Conservation (phyloP, 1,140 invertebrate species). For the Mamestra configurata region DNA sequence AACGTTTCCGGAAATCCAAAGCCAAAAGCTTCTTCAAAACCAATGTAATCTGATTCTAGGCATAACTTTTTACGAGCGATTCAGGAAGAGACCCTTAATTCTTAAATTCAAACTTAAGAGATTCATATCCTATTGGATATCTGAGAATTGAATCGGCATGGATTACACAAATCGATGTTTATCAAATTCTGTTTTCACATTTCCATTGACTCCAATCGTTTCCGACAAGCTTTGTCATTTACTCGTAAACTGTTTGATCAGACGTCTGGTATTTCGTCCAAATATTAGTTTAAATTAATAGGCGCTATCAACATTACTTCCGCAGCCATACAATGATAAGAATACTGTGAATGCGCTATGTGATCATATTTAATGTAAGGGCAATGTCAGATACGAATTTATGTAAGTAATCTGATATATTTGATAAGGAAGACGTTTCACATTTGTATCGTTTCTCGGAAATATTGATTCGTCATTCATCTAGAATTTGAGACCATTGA, state of each 20-base stretch:
- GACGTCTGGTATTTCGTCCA: constrained; percentile 30
- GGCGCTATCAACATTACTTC: constrained; percentile 50
- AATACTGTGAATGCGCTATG: constrained; percentile 63
- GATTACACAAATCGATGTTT: background rate
- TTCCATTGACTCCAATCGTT: constrained; percentile 1
- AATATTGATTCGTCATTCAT: constrained; percentile 30
- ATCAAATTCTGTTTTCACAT: background rate
- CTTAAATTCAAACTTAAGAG: too few species aligned
- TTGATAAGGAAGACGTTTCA: constrained; percentile 67
- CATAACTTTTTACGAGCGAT: too few species aligned
- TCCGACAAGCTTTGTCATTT: constrained; percentile 42
- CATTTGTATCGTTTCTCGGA: constrained; percentile 47
- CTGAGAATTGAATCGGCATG: background rate
- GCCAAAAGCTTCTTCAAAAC: too few species aligned
- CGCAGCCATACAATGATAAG: constrained; percentile 68
- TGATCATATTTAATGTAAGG: constrained; percentile 68
- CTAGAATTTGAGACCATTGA: background rate
- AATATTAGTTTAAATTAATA: constrained; percentile 56
- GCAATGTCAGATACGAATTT: constrained; percentile 82
- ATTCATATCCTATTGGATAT: background rate
- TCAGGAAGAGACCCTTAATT: too few species aligned
- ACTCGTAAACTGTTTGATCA: constrained; percentile 38
- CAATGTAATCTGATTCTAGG: too few species aligned
- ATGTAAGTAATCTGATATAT: constrained; percentile 76
- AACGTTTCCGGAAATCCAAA: too few species aligned